Evolutionary conservation across 2,888 invertebrate genomes (phyloP).

Genomic region (Drosophila phalerata): DNA sequence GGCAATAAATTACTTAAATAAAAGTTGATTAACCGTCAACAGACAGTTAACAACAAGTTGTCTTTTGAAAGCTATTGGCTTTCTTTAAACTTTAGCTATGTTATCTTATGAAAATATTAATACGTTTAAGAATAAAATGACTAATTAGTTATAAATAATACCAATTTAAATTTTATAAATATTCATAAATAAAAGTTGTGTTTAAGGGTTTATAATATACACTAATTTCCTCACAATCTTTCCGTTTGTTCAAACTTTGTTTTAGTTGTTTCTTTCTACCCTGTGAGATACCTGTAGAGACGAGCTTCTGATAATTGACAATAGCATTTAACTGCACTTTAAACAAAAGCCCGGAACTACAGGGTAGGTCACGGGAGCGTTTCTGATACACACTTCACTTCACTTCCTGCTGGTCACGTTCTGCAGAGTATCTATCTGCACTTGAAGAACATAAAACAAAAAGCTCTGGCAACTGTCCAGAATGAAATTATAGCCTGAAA

Average conservation of each 20-base stretch:
- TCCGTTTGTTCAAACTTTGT: not conserved
- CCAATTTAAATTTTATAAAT: too few species aligned
- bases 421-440: not conserved
- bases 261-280: conserved; percentile 86
- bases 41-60: not conserved
- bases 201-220: not conserved
- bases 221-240: not conserved
- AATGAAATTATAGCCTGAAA: conserved; percentile 34
- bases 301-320: conserved; percentile 95
- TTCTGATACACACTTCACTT: conserved; percentile 49
- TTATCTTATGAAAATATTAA: not conserved
- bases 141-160: too few species aligned
- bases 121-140: too few species aligned
- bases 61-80: not conserved
- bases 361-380: conserved; percentile 99
- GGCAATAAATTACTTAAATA: not conserved
- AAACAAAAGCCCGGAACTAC: conserved; percentile 99
- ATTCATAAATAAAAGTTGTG: too few species aligned
- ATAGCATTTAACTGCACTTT: conserved; percentile 85
- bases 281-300: conserved; percentile 99
- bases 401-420: conserved; percentile 2
- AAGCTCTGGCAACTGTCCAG: conserved; percentile 47
- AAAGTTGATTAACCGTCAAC: not conserved
- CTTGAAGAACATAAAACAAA: conserved; percentile 39
- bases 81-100: not conserved